These are phyloP conservation scores for Motacilla tschutschensis DNA, from an alignment of 2,113 vertebrate species.

Conservation along the genomic window DNA sequence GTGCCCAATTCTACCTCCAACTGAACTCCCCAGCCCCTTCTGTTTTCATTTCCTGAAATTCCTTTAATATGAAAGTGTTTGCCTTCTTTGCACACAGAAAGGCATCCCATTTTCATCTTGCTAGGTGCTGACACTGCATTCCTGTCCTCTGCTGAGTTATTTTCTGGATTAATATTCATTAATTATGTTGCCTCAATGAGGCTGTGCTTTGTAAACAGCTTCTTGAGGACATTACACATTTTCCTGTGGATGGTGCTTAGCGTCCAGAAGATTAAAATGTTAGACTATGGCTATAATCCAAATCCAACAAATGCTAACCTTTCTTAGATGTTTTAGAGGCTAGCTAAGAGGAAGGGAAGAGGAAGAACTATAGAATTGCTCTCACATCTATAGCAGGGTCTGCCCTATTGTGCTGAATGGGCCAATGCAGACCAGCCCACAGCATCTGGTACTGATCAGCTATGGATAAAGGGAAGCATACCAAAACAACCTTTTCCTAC, in stretches of 20 bases:
- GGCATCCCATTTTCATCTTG: slow-evolving; percentile 8
- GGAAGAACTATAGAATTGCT: background rate
- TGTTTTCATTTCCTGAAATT: background rate
- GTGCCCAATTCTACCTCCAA: background rate
- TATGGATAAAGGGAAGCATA: background rate
- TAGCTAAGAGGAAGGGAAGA: background rate
- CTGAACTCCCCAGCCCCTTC: background rate
- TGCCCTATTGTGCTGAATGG: background rate
- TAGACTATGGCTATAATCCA: background rate
- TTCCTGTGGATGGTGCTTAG: background rate
- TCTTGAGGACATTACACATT: background rate
- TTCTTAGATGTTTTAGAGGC: background rate
- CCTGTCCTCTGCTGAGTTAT: slow-evolving; percentile 33
- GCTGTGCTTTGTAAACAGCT: slow-evolving; percentile 36
- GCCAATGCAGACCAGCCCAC: background rate
- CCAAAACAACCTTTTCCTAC: background rate
- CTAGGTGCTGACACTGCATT: slow-evolving; percentile 16
- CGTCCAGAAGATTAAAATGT: background rate
- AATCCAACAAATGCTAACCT: background rate
- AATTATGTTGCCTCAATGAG: slow-evolving; percentile 3
- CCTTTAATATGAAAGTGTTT: background rate
- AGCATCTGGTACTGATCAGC: background rate
- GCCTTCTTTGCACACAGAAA: background rate
- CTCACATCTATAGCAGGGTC: background rate
- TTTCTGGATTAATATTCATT: slow-evolving; percentile 49